Conservation (phyloP, 1,140 invertebrate genomes). For the Lerema accius region DNA sequence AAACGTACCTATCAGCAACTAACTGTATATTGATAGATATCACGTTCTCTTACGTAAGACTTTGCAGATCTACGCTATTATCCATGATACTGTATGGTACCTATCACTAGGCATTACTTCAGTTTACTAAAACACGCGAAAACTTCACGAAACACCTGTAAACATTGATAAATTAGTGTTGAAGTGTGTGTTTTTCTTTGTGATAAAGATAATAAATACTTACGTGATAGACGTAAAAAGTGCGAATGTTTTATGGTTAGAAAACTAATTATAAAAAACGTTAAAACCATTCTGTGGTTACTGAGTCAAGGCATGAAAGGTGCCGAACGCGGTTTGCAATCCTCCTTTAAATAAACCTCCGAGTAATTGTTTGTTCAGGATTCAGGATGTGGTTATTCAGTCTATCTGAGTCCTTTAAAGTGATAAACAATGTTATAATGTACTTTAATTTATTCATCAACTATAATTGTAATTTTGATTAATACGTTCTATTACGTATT, state of each 20-base stretch:
- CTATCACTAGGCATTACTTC: no score
- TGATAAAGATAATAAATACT: no score
- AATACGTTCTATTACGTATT: no score
- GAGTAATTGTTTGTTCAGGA: slow-evolving; percentile 28
- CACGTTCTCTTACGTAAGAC: slow-evolving; percentile 19
- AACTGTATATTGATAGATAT: slow-evolving; percentile 17
- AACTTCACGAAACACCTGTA: no score
- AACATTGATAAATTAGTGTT: no score
- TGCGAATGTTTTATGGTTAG: background rate
- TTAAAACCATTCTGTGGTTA: slow-evolving; percentile 21
- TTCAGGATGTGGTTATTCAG: slow-evolving; percentile 33
- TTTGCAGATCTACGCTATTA: slow-evolving; percentile 11
- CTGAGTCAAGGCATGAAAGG: slow-evolving; percentile 25
- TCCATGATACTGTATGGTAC: slow-evolving; percentile 4
- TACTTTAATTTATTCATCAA: slow-evolving; percentile 19
- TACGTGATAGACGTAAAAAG: no score
- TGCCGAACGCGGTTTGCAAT: slow-evolving; percentile 31
- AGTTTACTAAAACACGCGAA: no score
- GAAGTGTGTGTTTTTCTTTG: no score
- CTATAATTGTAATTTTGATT: slow-evolving; percentile 3
- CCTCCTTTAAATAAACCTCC: slow-evolving; percentile 25
- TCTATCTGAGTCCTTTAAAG: slow-evolving; percentile 28
- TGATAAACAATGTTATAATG: slow-evolving; percentile 29
- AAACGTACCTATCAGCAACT: no score
- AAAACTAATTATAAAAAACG: background rate